phyloP scores from a whole-genome alignment of 1,140 invertebrate species.

The Drosophila mauritiana region DNA sequence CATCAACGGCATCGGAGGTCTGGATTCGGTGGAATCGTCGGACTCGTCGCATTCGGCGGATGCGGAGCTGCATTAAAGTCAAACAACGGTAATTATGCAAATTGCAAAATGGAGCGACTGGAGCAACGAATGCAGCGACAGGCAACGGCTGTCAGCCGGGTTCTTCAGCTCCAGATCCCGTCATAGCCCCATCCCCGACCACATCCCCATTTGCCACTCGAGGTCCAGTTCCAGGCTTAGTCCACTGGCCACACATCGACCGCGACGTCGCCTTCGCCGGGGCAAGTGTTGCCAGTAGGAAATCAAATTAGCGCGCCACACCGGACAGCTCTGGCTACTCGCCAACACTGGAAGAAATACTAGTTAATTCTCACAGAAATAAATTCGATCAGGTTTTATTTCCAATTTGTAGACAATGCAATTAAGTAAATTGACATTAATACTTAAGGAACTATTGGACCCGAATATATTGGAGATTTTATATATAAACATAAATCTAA shows the following conservation, averaged over 20 bases:
- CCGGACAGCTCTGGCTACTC: constrained; percentile 39
- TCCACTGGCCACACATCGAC: constrained; percentile 40
- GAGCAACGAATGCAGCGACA: constrained; percentile 49
- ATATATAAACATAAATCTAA: too few species aligned
- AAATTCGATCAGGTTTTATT: too few species aligned
- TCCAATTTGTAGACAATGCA: too few species aligned
- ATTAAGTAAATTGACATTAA: too few species aligned
- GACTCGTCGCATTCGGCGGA: constrained; percentile 61
- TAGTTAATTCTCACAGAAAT: background rate
- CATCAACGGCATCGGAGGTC: constrained; percentile 6
- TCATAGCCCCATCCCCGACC: constrained; percentile 11
- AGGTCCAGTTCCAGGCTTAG: constrained; percentile 24
- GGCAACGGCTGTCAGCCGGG: constrained; percentile 47
- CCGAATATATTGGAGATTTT: too few species aligned
- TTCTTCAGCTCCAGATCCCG: constrained; percentile 19
- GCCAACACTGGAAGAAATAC: background rate
- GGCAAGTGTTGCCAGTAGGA: constrained; percentile 77
- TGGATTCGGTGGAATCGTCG: constrained; percentile 25
- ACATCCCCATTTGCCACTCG: background rate
- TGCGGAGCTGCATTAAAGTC: constrained; percentile 73
- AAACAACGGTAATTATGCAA: constrained; percentile 83
- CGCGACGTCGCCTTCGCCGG: constrained; percentile 28
- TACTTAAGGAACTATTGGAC: too few species aligned
- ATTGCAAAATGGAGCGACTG: constrained; percentile 75
- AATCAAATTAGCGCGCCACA: constrained; percentile 77